Base-by-base conservation (phyloP, 2,888 invertebrate genomes). In the Tridacna crocea region DNA sequence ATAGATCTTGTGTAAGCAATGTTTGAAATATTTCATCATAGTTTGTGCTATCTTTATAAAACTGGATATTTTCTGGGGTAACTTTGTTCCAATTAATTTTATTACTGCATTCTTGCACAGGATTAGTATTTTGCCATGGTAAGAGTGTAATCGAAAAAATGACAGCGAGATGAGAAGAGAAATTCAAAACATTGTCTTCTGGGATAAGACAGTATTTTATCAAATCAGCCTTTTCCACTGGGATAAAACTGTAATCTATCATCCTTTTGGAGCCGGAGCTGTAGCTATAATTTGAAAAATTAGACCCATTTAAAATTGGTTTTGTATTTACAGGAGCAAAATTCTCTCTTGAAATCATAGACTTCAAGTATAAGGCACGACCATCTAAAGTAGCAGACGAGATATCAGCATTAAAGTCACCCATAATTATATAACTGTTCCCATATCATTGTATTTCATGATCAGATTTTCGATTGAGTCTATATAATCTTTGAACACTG, bases 381-480 rank as follows among this genome's bases (percentile, higher is more conserved):
- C 27, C n/a, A 19, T 13, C 36, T 36, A 36, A 36, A 15, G 24
- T 24, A 19, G 46, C 63, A 15, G 65, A 63, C 17, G 13, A 13
- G 24, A 75, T 27, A 19, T 75, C 75, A 13, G 65, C 27, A 47
- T 75, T 75, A 47, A 46, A 65, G 26, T 75, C 75, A 13, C 75
- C 75, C 75, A 75, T 75, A 10, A 46, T 22, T 4, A 75, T n/a
- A n/a, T 46, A 8, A 75, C 24, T n/a, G 17, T 19, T 11, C 75
- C 75, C 26, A 47, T 63, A n/a, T 75, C 63, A 48, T 15, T 47
- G 46, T 48, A 75, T 22, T 24, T 63, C 13, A 27, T 61, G 12
- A 75, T 65, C 22, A 75, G 17, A 48, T 47, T 75, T 75, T 75
- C 75, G n/a, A 63, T 24, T 26, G 60, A 46, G n/a, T 75, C 75